Percentiles rank a stretch among this genome's conserved stretches.
These are phyloP conservation scores for Drosophila sordidapex DNA, from an alignment of 2,888 invertebrate genomes.

Conservation along the genomic window DNA sequence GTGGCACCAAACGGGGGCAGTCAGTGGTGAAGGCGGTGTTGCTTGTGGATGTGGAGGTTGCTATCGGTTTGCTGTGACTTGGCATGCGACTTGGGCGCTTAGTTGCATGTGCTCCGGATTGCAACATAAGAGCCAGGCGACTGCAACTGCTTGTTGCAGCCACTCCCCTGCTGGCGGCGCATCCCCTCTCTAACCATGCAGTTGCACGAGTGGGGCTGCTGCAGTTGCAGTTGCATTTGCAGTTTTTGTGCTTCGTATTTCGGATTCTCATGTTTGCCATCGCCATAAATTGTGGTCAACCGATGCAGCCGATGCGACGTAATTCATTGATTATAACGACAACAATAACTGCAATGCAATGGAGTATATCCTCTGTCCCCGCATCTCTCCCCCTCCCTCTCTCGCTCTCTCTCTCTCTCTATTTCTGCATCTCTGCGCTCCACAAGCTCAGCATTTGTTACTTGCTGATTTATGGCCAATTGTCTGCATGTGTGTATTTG, in stretches of 20 bases:
- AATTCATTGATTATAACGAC: conserved; percentile 81
- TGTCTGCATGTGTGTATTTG: conserved; percentile 51
- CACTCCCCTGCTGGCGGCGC: conserved; percentile 24
- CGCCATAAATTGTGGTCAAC: conserved; percentile 80
- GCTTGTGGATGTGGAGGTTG: conserved; percentile 19
- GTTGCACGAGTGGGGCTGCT: conserved; percentile 32
- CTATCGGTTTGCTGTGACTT: conserved; percentile 36
- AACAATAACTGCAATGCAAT: conserved; percentile 71
- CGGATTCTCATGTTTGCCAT: conserved; percentile 75
- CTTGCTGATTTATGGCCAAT: conserved; percentile 74
- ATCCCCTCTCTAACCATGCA: conserved; percentile 5
- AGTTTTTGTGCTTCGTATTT: conserved; percentile 64
- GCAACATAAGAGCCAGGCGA: conserved; percentile 69
- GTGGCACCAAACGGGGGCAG: conserved; percentile 19
- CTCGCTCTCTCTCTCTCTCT: background rate
- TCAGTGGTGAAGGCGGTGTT: conserved; percentile 26
- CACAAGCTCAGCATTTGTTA: conserved; percentile 56
- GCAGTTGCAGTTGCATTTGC: conserved; percentile 56
- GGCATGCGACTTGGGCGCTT: conserved; percentile 63
- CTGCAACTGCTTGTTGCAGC: conserved; percentile 58
- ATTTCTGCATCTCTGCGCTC: background rate
- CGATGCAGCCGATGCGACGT: conserved; percentile 74
- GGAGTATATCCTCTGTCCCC: conserved; percentile 8
- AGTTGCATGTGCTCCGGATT: conserved; percentile 68
- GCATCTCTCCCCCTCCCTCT: background rate